A percentile compares a stretch with the other conserved stretches of the same genome.
These are phyloP conservation scores for Bembecia ichneumoniformis DNA, from an alignment of 2,888 invertebrate genomes.

Conservation along the genomic window DNA sequence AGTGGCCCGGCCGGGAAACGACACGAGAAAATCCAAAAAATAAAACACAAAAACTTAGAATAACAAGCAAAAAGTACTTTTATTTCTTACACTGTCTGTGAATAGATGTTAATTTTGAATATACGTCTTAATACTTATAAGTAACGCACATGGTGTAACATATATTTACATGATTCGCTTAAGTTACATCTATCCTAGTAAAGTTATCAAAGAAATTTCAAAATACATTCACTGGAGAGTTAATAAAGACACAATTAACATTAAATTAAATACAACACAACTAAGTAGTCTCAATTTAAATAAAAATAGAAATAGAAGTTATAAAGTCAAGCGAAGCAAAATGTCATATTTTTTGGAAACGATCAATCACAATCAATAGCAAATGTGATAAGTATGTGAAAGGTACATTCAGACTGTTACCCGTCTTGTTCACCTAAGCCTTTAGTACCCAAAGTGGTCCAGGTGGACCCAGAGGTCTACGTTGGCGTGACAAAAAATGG, in stretches of 20 bases:
- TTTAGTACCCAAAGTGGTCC: too few relatives aligned
- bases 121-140: slow-evolving; percentile 42
- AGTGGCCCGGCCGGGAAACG: too few relatives aligned
- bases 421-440: too few relatives aligned
- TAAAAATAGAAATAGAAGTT: slow-evolving; percentile 6
- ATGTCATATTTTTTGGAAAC: too few relatives aligned
- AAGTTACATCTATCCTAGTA: slow-evolving; percentile 13
- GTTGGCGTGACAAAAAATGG: too few relatives aligned
- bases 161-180: slow-evolving; percentile 37
- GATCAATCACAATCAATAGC: too few relatives aligned
- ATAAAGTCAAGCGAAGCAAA: too few relatives aligned
- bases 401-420: too few relatives aligned
- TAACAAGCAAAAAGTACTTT: slow-evolving; percentile 59
- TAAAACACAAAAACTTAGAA: slow-evolving; percentile 14
- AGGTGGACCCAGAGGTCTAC: too few relatives aligned
- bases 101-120: slow-evolving; percentile 40
- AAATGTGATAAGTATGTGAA: too few relatives aligned
- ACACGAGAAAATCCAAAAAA: background rate
- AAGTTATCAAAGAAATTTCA: slow-evolving; percentile 7
- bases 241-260: slow-evolving; percentile 5
- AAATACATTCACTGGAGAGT: slow-evolving; percentile 1
- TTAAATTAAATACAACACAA: background rate
- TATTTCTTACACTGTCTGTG: slow-evolving; percentile 47
- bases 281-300: background rate
- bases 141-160: slow-evolving; percentile 43